Evolutionary conservation across 2,113 vertebrate species (phyloP).

Genomic region (Corythornis madagascariensis): DNA sequence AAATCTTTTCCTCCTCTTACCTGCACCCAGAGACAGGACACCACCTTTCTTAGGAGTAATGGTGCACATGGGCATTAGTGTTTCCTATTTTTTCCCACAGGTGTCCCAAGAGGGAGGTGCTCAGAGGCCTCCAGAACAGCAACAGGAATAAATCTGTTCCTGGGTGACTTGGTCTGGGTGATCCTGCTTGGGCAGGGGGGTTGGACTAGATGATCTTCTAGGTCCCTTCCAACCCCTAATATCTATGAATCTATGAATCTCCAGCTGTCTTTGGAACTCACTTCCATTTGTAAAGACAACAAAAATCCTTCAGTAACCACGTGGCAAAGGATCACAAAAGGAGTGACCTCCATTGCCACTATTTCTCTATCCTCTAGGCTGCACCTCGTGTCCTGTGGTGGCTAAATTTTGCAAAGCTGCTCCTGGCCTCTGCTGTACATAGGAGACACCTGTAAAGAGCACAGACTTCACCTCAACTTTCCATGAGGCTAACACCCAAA

Average conservation of each 20-base stretch:
- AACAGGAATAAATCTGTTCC: background rate
- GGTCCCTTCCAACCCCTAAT: no score
- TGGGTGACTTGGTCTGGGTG: no score
- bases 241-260: no score
- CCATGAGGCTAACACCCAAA: conserved; percentile 2
- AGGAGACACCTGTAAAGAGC: background rate
- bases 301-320: background rate
- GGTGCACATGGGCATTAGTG: background rate
- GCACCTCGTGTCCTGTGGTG: background rate
- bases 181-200: no score
- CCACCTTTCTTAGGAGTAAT: background rate
- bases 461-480: conserved; percentile 14
- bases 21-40: background rate
- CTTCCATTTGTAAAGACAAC: background rate
- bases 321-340: background rate
- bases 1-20: background rate
- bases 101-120: background rate
- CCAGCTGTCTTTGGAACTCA: background rate
- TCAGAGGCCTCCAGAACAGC: background rate
- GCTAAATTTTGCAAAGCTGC: background rate
- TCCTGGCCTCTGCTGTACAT: background rate
- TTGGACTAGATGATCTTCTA: no score
- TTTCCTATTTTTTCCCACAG: background rate
- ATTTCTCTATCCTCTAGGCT: background rate
- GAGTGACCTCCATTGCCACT: background rate